Conservation (phyloP, 2,113 vertebrate genomes). For the Pangasianodon gigas region DNA sequence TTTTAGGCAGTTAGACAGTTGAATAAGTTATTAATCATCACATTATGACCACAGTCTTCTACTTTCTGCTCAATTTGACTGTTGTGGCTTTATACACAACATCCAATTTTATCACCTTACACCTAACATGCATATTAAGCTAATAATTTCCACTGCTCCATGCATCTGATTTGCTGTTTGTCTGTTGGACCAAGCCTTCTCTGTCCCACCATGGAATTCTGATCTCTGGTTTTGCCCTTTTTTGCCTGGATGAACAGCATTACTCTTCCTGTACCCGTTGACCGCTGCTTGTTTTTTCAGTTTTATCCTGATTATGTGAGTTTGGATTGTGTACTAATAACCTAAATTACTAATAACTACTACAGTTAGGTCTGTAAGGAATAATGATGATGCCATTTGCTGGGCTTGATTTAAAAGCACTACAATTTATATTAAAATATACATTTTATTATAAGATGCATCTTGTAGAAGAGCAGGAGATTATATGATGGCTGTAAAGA, state of each 20-base stretch:
- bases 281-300: no score
- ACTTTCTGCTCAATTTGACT: background rate
- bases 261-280: no score
- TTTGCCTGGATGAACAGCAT: no score
- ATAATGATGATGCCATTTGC: background rate
- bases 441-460: background rate
- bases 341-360: no score
- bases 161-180: background rate
- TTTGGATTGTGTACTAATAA: no score
- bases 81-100: no score
- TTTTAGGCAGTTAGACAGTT: background rate
- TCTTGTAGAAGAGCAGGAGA: background rate
- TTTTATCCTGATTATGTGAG: no score
- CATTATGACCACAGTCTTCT: background rate
- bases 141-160: background rate
- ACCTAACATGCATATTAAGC: background rate
- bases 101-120: no score
- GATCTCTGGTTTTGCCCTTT: no score
- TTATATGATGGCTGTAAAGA: background rate
- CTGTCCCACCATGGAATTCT: no score
- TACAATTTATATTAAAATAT: background rate
- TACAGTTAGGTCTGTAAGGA: background rate
- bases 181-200: background rate
- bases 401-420: background rate
- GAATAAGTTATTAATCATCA: background rate